phyloP scores from a whole-genome alignment of 2,113 vertebrate genomes.

The Callocephalon fimbriatum region DNA sequence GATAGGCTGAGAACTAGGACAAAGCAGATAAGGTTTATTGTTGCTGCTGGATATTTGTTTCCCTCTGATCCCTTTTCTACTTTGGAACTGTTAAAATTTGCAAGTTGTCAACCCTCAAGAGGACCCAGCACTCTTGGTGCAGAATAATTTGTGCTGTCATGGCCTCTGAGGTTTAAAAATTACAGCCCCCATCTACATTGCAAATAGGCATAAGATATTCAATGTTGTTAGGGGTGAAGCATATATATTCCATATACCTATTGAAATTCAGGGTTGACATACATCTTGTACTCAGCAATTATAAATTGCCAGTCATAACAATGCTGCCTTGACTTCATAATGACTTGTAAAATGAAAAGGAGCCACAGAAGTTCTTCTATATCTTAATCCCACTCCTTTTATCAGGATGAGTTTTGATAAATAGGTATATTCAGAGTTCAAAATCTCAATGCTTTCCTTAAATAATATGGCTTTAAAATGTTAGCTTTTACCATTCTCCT shows the following conservation, averaged over 20 bases:
- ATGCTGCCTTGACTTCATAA: not conserved
- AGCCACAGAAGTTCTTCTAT: not conserved
- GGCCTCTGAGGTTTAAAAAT: not conserved
- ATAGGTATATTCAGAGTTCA: not conserved
- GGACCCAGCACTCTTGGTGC: not conserved
- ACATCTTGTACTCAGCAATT: not conserved
- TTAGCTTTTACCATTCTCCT: not conserved
- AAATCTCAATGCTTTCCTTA: not conserved
- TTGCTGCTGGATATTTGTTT: not conserved
- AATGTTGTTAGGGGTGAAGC: not conserved
- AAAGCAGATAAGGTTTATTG: not conserved
- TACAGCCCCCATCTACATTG: not conserved
- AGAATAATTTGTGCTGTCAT: not conserved
- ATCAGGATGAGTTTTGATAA: not conserved
- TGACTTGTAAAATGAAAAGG: not conserved
- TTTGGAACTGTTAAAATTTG: not conserved
- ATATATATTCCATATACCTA: not conserved
- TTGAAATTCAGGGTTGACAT: not conserved
- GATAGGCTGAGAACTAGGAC: not conserved
- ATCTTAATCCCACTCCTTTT: not conserved
- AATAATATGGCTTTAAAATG: not conserved
- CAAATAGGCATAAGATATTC: not conserved
- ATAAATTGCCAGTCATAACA: not conserved
- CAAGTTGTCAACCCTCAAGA: not conserved
- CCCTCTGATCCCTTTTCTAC: not conserved